A percentile compares a stretch with the other conserved stretches of the same genome.
Evolutionary conservation across 2,113 vertebrate species (phyloP).

Genomic region (Gopherus flavomarginatus): DNA sequence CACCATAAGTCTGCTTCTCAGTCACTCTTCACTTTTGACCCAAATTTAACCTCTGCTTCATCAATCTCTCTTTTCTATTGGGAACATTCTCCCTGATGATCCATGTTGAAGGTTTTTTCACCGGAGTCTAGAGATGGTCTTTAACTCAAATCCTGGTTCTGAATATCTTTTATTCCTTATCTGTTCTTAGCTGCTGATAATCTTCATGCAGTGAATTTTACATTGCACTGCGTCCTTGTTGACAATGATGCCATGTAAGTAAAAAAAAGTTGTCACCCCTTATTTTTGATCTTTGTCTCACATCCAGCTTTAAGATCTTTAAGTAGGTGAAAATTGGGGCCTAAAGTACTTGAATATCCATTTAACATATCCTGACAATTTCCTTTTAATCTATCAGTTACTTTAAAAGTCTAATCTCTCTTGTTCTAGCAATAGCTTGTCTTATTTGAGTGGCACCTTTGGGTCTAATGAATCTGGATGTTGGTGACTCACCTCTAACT

Average conservation of each 20-base stretch:
- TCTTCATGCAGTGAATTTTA: slow-evolving; percentile 45
- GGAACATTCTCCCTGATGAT: not conserved
- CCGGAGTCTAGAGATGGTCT: not conserved
- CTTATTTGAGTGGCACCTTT: slow-evolving; percentile 68
- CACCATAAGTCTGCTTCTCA: slow-evolving; percentile 70
- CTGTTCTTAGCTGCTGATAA: slow-evolving; percentile 46
- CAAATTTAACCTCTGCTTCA: slow-evolving; percentile 63
- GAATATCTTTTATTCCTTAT: slow-evolving; percentile 40
- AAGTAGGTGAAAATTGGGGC: slow-evolving; percentile 58
- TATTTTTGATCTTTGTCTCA: slow-evolving; percentile 63
- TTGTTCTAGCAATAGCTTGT: slow-evolving; percentile 72
- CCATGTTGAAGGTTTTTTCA: slow-evolving; percentile 5
- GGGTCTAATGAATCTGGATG: slow-evolving; percentile 72
- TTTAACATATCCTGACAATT: slow-evolving; percentile 72
- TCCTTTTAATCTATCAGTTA: slow-evolving; percentile 70
- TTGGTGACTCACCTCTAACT: slow-evolving; percentile 71
- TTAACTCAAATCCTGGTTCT: slow-evolving; percentile 36
- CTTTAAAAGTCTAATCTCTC: slow-evolving; percentile 66
- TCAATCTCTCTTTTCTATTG: not conserved
- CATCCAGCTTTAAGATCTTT: slow-evolving; percentile 48
- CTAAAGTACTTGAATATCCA: slow-evolving; percentile 64
- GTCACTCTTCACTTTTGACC: slow-evolving; percentile 68
- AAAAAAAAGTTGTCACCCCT: slow-evolving; percentile 4
- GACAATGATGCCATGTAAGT: slow-evolving; percentile 37
- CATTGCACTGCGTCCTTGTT: slow-evolving; percentile 60